Conservation (phyloP, 2,797 vertebrate genomes). For the Falco berigora region DNA sequence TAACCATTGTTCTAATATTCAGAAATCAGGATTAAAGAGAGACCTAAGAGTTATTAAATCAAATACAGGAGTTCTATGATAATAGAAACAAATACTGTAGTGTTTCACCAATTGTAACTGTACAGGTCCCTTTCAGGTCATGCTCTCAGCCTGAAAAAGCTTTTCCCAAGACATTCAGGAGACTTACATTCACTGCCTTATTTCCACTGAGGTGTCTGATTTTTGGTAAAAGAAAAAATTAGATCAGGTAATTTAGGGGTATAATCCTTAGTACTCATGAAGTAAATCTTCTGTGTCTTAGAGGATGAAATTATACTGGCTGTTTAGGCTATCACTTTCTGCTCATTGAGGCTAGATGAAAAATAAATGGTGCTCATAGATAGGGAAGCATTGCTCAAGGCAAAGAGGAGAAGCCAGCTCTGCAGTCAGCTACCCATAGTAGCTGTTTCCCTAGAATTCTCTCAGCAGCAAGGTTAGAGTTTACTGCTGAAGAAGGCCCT, state of each 20-base stretch:
- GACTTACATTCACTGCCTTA: not conserved
- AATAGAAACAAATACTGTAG: not conserved
- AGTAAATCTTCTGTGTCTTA: slow-evolving; percentile 8
- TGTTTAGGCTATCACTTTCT: not conserved
- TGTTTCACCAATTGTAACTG: not conserved
- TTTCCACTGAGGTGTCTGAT: not conserved
- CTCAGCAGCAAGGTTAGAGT: not conserved
- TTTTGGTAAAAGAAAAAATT: not conserved
- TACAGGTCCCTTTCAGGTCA: not conserved
- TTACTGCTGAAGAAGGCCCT: not conserved
- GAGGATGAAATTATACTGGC: not conserved
- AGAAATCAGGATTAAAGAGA: not conserved
- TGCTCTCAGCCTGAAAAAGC: not conserved
- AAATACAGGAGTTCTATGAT: not conserved
- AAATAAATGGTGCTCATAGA: slow-evolving; percentile 6
- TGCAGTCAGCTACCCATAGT: not conserved
- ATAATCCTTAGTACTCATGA: not conserved
- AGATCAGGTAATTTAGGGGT: not conserved
- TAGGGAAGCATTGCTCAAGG: not conserved
- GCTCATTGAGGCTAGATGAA: not conserved
- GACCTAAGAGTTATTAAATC: not conserved
- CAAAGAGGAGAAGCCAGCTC: not conserved
- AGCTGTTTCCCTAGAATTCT: not conserved
- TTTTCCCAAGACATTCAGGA: not conserved
- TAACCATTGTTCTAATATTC: not conserved